Percentiles rank a stretch among this genome's conserved stretches.
phyloP scores from a whole-genome alignment of 2,113 vertebrate species.

The Pedetes capensis region DNA sequence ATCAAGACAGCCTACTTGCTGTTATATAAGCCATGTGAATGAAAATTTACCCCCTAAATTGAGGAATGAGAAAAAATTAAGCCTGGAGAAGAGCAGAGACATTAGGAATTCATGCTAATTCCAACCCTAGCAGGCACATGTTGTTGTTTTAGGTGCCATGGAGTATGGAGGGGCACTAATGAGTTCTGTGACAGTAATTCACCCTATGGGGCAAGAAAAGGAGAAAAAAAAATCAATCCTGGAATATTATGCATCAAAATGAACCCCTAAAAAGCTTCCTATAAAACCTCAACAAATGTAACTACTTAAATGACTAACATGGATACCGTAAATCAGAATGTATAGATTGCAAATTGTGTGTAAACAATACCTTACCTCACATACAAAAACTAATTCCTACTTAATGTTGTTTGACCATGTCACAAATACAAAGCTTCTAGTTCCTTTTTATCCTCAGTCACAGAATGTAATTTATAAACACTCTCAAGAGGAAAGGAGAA shows the following conservation, averaged over 20 bases:
- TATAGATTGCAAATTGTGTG: not conserved
- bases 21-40: not conserved
- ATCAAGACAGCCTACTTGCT: not conserved
- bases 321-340: not conserved
- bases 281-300: slow-evolving; percentile 34
- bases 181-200: slow-evolving; percentile 36
- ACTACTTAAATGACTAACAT: slow-evolving; percentile 5
- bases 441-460: slow-evolving; percentile 43
- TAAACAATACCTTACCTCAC: slow-evolving; percentile 41
- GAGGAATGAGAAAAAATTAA: not conserved
- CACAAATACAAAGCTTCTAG: slow-evolving; percentile 52
- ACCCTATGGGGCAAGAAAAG: not conserved
- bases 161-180: not conserved
- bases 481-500: slow-evolving; percentile 55
- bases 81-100: not conserved
- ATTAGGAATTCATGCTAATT: not conserved
- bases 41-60: not conserved
- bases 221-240: not conserved
- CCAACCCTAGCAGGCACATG: too few species aligned
- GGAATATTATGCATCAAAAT: slow-evolving; percentile 37
- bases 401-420: slow-evolving; percentile 38
- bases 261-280: slow-evolving; percentile 15
- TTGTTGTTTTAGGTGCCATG: too few species aligned
- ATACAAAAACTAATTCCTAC: slow-evolving; percentile 44
- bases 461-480: slow-evolving; percentile 66